Percentiles rank a stretch among this genome's conserved stretches.
phyloP scores from a whole-genome alignment of 2,797 vertebrate genomes.

The Etheostoma nigrum region DNA sequence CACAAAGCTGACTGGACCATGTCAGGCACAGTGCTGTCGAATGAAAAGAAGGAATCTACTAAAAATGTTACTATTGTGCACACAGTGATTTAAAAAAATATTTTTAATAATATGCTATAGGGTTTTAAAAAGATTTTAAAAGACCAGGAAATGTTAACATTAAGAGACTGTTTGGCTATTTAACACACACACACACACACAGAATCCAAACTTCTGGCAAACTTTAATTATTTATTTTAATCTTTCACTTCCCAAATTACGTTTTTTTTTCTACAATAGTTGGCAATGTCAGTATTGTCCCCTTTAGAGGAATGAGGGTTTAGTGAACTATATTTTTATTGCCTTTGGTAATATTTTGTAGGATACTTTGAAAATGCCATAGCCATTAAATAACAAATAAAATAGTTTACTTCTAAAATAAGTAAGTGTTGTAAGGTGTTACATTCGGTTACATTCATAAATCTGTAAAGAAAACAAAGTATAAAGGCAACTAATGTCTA shows the following conservation, averaged over 20 bases:
- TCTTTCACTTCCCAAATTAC: neutral
- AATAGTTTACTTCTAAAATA: no score
- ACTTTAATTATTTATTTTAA: neutral
- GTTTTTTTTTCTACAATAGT: neutral
- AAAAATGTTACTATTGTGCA: neutral
- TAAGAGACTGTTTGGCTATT: neutral
- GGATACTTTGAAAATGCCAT: no score
- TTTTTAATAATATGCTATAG: accelerated
- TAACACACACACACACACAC: neutral
- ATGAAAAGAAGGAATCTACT: neutral
- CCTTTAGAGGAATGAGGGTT: neutral
- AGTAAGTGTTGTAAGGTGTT: no score
- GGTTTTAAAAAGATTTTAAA: neutral
- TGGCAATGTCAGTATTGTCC: neutral
- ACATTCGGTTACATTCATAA: no score
- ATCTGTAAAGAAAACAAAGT: no score
- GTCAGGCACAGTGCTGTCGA: conserved; percentile 42
- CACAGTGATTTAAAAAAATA: neutral
- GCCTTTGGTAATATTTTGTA: no score
- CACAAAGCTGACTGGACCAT: conserved; percentile 48
- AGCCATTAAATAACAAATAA: no score
- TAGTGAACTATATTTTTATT: neutral
- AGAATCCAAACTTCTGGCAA: neutral
- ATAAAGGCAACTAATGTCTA: no score
- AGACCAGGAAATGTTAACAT: neutral